Evolutionary conservation across 2,888 invertebrate species (phyloP).

Genomic region (Sepiola atlantica): DNA sequence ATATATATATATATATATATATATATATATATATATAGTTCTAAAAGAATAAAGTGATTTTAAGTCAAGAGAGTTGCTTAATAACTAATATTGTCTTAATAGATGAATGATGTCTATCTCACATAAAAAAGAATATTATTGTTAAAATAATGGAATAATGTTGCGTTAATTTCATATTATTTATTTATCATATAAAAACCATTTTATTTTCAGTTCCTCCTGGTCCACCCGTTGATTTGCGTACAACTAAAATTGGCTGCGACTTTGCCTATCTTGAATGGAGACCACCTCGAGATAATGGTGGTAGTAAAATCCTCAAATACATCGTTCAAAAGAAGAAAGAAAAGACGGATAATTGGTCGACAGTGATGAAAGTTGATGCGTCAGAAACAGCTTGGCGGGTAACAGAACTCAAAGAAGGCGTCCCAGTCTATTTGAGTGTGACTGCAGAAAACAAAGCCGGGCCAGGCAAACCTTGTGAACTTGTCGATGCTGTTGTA

Average conservation of each 20-base stretch:
- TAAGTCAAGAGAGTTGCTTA: too few species aligned
- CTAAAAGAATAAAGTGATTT: too few species aligned
- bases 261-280: slow-evolving; percentile 70
- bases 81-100: neutral
- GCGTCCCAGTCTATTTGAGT: slow-evolving; percentile 72
- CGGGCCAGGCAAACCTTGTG: slow-evolving; percentile 71
- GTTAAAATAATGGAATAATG: neutral
- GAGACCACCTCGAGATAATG: slow-evolving; percentile 71
- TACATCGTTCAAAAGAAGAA: slow-evolving; percentile 72
- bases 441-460: slow-evolving; percentile 74
- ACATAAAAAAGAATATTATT: neutral
- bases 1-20: too few species aligned
- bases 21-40: too few species aligned
- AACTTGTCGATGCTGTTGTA: slow-evolving; percentile 65
- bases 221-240: slow-evolving; percentile 58
- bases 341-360: slow-evolving; percentile 62
- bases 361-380: slow-evolving; percentile 56
- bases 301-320: slow-evolving; percentile 70
- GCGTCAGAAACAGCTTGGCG: slow-evolving; percentile 69
- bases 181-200: neutral
- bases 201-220: slow-evolving; percentile 52
- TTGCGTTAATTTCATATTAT: neutral
- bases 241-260: slow-evolving; percentile 57
- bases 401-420: slow-evolving; percentile 70
- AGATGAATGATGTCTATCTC: neutral